phyloP scores from a whole-genome alignment of 2,113 vertebrate species.

The Oreochromis niloticus region DNA sequence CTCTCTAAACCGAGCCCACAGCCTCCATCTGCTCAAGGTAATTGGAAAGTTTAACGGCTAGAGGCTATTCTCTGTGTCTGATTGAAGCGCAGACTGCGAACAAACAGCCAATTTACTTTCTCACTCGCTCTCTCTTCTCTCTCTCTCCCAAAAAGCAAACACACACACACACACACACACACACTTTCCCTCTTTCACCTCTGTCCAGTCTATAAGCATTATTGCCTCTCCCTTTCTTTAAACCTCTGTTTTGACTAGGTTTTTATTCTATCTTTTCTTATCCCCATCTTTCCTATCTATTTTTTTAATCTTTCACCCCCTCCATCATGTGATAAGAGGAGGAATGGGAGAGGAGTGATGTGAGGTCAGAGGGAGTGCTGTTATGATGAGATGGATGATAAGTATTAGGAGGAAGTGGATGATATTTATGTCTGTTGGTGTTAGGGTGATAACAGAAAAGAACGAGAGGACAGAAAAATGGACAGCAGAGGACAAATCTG shows the following conservation, averaged over 20 bases:
- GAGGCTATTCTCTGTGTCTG: conserved; percentile 52
- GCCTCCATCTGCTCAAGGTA: conserved; percentile 60
- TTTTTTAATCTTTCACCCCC: background rate
- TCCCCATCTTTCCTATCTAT: background rate
- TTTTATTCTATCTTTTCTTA: background rate
- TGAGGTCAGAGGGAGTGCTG: background rate
- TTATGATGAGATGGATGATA: conserved; percentile 9
- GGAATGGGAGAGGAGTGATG: background rate
- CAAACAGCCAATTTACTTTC: conserved; percentile 53
- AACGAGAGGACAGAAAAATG: background rate
- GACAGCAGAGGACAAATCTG: background rate
- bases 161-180: background rate
- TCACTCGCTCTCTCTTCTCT: background rate
- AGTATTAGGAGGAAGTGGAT: background rate
- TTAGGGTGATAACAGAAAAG: background rate
- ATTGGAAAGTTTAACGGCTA: conserved; percentile 65
- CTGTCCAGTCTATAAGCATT: conserved; percentile 1
- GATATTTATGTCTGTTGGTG: background rate
- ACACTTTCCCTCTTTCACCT: background rate
- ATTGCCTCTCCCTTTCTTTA: background rate
- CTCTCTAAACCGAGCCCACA: conserved; percentile 30
- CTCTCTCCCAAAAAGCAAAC: background rate
- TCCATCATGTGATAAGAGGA: background rate
- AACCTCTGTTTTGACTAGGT: background rate
- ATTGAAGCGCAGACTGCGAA: conserved; percentile 42